phyloP scores from a whole-genome alignment of 2,797 vertebrate species.

The Notoglanidium macrostoma region DNA sequence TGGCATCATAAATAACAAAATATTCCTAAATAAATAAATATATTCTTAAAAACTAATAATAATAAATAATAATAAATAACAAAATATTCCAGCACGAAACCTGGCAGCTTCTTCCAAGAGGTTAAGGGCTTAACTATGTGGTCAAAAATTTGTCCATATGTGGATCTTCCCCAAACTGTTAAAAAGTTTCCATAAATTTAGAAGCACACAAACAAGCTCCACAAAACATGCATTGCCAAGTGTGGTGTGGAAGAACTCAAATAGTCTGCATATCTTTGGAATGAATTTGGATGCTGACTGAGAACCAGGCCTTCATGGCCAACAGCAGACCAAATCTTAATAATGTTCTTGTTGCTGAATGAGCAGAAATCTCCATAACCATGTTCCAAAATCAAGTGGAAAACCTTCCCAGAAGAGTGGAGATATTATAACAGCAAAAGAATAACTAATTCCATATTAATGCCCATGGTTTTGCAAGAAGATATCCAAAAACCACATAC shows the following conservation, averaged over 20 bases:
- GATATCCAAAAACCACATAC: neutral
- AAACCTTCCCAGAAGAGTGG: neutral
- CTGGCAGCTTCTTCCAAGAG: neutral
- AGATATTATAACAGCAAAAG: neutral
- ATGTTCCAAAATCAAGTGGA: neutral
- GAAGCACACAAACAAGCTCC: neutral
- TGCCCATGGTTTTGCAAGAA: neutral
- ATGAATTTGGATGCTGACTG: neutral
- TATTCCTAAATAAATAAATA: neutral
- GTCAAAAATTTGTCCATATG: neutral
- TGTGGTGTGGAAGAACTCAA: neutral
- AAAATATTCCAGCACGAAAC: neutral
- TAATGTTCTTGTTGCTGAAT: neutral
- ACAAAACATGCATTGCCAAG: neutral
- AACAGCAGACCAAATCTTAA: neutral
- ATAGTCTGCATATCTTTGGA: neutral
- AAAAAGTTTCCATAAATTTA: neutral
- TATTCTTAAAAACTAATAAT: no score
- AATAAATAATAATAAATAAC: no score
- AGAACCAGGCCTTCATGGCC: neutral
- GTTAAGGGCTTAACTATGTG: neutral
- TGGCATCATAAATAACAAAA: neutral
- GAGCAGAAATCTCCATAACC: neutral
- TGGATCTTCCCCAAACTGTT: neutral
- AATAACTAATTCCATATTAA: neutral